Conservation (phyloP, 2,113 vertebrate species). For the Vombatus ursinus region DNA sequence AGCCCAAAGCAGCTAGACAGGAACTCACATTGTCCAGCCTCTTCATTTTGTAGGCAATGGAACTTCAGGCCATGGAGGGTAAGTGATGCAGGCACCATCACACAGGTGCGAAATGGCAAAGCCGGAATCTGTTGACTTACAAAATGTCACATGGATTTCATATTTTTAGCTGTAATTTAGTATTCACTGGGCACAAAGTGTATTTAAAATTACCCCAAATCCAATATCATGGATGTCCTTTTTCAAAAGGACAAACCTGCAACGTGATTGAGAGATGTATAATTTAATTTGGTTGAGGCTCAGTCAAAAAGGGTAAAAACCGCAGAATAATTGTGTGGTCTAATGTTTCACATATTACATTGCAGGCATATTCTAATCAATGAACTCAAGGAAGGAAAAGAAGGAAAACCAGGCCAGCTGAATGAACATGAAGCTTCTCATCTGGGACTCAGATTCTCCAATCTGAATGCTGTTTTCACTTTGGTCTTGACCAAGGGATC, state of each 20-base stretch:
- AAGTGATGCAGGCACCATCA: background rate
- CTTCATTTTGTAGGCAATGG: conserved; percentile 6
- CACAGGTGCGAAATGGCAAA: background rate
- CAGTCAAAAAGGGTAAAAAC: background rate
- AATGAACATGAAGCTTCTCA: no score
- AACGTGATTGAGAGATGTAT: background rate
- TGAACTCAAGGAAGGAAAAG: no score
- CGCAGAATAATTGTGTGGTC: conserved; percentile 14
- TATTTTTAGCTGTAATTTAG: conserved; percentile 35
- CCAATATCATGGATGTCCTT: conserved; percentile 13
- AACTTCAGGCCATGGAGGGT: conserved; percentile 33
- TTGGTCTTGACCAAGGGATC: no score
- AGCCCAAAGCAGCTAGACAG: background rate
- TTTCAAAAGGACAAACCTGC: background rate
- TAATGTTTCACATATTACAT: conserved; percentile 38
- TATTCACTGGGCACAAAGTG: background rate
- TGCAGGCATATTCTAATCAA: background rate
- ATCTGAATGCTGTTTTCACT: no score
- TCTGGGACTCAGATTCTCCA: no score
- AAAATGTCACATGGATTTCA: conserved; percentile 19
- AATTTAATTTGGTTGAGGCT: conserved; percentile 15
- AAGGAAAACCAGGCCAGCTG: no score
- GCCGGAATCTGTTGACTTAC: background rate
- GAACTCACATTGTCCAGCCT: background rate
- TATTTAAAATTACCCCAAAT: background rate